phyloP scores from a whole-genome alignment of 2,797 vertebrate genomes.

The Gobionotothen gibberifrons region DNA sequence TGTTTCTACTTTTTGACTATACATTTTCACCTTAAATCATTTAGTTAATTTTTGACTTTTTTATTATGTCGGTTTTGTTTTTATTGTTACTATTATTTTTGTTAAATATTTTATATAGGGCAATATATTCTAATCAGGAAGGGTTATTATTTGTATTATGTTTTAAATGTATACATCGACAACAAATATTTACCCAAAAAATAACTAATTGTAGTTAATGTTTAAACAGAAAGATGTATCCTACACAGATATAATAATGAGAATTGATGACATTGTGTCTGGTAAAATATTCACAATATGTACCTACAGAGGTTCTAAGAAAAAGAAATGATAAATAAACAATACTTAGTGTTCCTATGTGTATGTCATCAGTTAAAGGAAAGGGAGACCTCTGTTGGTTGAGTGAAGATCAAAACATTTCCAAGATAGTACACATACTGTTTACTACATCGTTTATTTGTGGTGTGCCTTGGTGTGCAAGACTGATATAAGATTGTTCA shows the following conservation, averaged over 20 bases:
- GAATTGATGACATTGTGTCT: not conserved
- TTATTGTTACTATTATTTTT: too few species aligned
- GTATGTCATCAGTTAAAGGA: not conserved
- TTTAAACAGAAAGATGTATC: not conserved
- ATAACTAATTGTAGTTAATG: not conserved
- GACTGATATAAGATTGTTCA: rapidly evolving
- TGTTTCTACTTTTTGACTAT: too few species aligned
- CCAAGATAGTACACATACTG: too few species aligned
- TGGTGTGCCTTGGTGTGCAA: not conserved
- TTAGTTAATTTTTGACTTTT: too few species aligned
- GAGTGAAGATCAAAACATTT: not conserved
- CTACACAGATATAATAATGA: not conserved
- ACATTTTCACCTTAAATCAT: too few species aligned
- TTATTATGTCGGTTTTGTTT: too few species aligned
- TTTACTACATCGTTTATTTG: not conserved
- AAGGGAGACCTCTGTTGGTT: conserved; percentile 62
- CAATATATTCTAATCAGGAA: too few species aligned
- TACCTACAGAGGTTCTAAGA: not conserved
- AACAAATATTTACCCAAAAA: too few species aligned
- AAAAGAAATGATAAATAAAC: not conserved
- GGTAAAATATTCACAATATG: not conserved
- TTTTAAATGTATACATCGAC: too few species aligned
- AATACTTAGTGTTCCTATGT: not conserved
- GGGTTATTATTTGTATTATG: too few species aligned
- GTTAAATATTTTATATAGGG: too few species aligned